Evolutionary conservation across 2,113 vertebrate species (phyloP), one percentile per base, ranked within the genome.

Genomic region (Piliocolobus tephrosceles): DNA sequence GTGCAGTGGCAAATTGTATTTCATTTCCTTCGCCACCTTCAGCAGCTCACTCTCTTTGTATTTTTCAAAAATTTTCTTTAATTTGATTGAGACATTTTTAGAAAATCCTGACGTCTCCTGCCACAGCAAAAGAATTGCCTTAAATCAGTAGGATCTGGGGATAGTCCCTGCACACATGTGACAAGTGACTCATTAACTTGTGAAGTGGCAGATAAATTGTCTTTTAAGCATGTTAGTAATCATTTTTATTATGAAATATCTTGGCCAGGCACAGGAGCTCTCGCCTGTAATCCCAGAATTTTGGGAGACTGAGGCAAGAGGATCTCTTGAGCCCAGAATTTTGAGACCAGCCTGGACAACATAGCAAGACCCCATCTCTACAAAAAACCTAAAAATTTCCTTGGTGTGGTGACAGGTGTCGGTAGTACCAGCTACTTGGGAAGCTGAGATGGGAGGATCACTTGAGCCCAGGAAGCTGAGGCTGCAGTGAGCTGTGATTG

Each of bases 41-140:
- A 18, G 40, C 50, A 73, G n/a, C 50, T 91, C 40, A 50, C 9
- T 38, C 18, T 9, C 20, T 80, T 70, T 11, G 43, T 82, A 12
- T 70, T 83, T 88, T 55, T 64, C 64, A 75, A 32, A 75, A 80
- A 8, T 75, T 55, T 86, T 85, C 93, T 91, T 57, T 68, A 22
- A 40, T 87, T 75, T 79, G 72, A 68, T 30, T 50, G 20, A 94
- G 43, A 92, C 80, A 76, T 76, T 66, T 64, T 86, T 55, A 93
- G 73, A 61, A 73, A 95, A 68, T 75, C 57, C 86, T 76, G 30
- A 70, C 13, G 20, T 20, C 38, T 2, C 14, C 50, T 72, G 68
- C 40, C 27, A 40, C 50, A 5, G 40, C 30, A 11, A 70, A 58
- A 90, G 40, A 76, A 81, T 25, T 81, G 43, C 76, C 82, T 88